Percentiles rank a stretch among this genome's conserved stretches.
These are phyloP conservation scores for Vulpes lagopus DNA, from an alignment of 2,113 vertebrate species.

Conservation along the genomic window DNA sequence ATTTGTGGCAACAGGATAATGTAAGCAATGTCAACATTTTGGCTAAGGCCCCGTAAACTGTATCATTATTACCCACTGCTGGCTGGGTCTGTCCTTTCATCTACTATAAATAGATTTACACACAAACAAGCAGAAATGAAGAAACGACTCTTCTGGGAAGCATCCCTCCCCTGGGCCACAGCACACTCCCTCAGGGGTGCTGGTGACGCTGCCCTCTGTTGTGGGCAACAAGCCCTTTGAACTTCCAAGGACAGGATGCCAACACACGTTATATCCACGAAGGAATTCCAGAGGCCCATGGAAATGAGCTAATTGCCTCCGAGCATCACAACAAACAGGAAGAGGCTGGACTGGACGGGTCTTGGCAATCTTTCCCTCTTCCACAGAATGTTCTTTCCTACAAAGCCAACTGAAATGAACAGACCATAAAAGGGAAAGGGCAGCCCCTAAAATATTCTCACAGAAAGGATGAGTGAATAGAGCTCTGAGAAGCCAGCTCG, in stretches of 20 bases:
- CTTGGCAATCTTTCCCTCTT: neutral
- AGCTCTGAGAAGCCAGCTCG: neutral
- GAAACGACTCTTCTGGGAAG: neutral
- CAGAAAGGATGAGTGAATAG: too few relatives aligned
- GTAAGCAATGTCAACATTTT: constrained; percentile 3
- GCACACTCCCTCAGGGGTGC: accelerated
- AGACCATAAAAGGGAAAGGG: neutral
- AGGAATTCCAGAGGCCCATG: neutral
- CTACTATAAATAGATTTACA: neutral
- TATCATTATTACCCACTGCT: neutral
- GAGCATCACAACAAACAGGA: constrained; percentile 34
- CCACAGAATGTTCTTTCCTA: neutral
- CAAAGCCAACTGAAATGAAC: neutral
- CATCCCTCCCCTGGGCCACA: neutral
- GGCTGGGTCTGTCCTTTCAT: neutral
- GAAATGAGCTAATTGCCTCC: neutral
- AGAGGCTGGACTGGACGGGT: neutral
- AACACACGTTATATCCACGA: neutral
- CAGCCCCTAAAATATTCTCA: neutral
- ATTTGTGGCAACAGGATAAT: constrained; percentile 12
- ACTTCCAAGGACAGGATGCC: neutral
- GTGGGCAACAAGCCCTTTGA: neutral
- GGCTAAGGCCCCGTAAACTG: neutral
- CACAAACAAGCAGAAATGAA: neutral
- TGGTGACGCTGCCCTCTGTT: neutral